Percentiles rank a stretch among this genome's conserved stretches.
Conservation (phyloP, 2,888 invertebrate genomes). For the Chrysopilus asiliformis region DNA sequence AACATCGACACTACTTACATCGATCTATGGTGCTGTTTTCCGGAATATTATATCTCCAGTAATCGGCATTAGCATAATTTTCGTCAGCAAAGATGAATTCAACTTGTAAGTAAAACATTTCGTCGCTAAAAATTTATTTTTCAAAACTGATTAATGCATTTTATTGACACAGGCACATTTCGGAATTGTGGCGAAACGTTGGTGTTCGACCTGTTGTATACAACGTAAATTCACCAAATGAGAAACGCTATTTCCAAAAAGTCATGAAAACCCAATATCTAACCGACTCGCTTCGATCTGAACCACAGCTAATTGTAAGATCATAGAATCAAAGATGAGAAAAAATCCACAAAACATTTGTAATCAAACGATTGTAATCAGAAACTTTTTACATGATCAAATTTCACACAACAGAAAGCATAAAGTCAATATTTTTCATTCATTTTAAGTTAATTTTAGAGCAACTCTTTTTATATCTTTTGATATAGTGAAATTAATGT, state of each 20-base stretch:
- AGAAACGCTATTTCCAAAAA: slow-evolving; percentile 36
- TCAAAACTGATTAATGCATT: slow-evolving; percentile 1
- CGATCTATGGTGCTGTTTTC: slow-evolving; percentile 34
- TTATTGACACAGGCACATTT: slow-evolving; percentile 27
- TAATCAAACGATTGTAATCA: too few relatives aligned
- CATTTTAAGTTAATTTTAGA: too few relatives aligned
- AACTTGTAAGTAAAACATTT: slow-evolving; percentile 27
- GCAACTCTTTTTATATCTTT: too few relatives aligned
- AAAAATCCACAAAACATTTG: too few relatives aligned
- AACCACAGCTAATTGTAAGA: slow-evolving; percentile 33
- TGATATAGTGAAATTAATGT: too few relatives aligned
- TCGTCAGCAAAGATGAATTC: slow-evolving; percentile 35
- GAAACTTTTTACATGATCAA: too few relatives aligned
- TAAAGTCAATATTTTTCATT: too few relatives aligned
- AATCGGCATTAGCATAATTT: slow-evolving; percentile 34
- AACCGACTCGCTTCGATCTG: slow-evolving; percentile 34
- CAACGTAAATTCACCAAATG: slow-evolving; percentile 36
- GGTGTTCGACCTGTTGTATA: slow-evolving; percentile 36
- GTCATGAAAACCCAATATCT: slow-evolving; percentile 36
- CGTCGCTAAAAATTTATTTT: not conserved
- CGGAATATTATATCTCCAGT: slow-evolving; percentile 35
- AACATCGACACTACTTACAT: slow-evolving; percentile 32
- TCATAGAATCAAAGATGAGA: slow-evolving; percentile 20
- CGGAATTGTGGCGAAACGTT: slow-evolving; percentile 34
- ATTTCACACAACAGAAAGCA: too few relatives aligned